Evolutionary conservation across 2,888 invertebrate genomes (phyloP).

Genomic region (Nemoura dubitans): DNA sequence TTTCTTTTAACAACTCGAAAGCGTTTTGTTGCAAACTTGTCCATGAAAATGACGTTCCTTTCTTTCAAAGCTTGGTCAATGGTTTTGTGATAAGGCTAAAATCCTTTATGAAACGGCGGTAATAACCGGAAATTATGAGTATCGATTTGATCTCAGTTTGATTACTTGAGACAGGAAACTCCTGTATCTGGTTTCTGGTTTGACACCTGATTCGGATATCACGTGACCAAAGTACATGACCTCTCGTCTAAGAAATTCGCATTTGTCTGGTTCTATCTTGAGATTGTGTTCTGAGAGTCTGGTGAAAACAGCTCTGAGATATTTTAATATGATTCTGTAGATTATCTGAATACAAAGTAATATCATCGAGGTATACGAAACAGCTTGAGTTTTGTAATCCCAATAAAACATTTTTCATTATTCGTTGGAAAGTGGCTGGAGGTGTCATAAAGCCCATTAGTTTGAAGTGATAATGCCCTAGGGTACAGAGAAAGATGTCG

Average conservation of each 20-base stretch:
- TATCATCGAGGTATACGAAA: too few relatives aligned
- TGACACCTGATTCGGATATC: slow-evolving; percentile 46
- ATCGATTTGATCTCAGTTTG: slow-evolving; percentile 35
- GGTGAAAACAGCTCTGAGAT: slow-evolving; percentile 41
- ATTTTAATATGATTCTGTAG: slow-evolving; percentile 48
- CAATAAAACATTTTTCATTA: slow-evolving; percentile 51
- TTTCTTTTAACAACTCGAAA: slow-evolving; percentile 47
- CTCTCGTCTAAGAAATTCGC: slow-evolving; percentile 43
- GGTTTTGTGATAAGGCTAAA: slow-evolving; percentile 44
- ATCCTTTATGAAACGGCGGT: slow-evolving; percentile 46
- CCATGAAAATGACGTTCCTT: slow-evolving; percentile 20
- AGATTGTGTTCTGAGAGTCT: slow-evolving; percentile 36
- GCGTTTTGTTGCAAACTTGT: slow-evolving; percentile 12
- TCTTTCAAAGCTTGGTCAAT: slow-evolving; percentile 28
- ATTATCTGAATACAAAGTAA: neutral
- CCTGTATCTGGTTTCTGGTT: slow-evolving; percentile 45
- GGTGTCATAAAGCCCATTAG: too few relatives aligned
- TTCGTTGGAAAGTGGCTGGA: too few relatives aligned
- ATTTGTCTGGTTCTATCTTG: slow-evolving; percentile 43
- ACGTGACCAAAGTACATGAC: slow-evolving; percentile 47
- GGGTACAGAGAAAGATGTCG: slow-evolving; percentile 37
- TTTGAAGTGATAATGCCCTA: slow-evolving; percentile 47
- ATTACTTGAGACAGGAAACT: slow-evolving; percentile 45
- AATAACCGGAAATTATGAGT: slow-evolving; percentile 43
- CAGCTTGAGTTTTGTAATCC: slow-evolving; percentile 48